These are phyloP conservation scores for Morelia viridis DNA, from an alignment of 2,797 vertebrate genomes.

Conservation along the genomic window DNA sequence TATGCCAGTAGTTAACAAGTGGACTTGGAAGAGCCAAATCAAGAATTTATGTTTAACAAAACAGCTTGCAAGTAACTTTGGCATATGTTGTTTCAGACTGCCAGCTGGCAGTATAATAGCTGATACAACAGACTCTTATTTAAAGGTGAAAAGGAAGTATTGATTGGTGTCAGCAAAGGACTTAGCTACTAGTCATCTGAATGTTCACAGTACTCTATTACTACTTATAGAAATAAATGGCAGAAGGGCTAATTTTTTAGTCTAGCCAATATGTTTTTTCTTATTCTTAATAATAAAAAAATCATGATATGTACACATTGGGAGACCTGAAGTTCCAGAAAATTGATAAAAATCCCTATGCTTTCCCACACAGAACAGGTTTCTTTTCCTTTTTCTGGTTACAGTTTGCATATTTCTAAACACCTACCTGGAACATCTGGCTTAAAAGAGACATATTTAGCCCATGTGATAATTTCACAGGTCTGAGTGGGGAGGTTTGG, in stretches of 20 bases:
- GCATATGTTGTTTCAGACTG: background rate
- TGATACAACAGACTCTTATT: background rate
- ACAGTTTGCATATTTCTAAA: background rate
- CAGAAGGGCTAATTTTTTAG: background rate
- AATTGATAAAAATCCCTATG: background rate
- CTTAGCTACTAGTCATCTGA: background rate
- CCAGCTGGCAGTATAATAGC: background rate
- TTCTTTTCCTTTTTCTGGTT: background rate
- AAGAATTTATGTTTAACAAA: background rate
- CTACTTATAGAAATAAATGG: background rate
- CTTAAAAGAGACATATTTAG: background rate
- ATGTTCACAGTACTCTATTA: background rate
- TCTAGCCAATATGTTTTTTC: background rate
- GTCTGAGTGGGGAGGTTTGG: background rate
- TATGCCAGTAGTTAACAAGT: background rate
- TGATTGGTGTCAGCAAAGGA: background rate
- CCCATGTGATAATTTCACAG: background rate
- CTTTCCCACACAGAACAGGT: background rate
- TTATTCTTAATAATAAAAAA: background rate
- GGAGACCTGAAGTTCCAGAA: background rate
- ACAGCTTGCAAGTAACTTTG: background rate
- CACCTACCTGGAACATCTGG: background rate
- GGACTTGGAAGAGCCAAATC: background rate
- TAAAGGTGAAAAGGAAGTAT: background rate
- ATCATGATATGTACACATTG: background rate